These are phyloP conservation scores for Anguilla marmorata DNA, from an alignment of 2,797 vertebrate species.

Conservation along the genomic window DNA sequence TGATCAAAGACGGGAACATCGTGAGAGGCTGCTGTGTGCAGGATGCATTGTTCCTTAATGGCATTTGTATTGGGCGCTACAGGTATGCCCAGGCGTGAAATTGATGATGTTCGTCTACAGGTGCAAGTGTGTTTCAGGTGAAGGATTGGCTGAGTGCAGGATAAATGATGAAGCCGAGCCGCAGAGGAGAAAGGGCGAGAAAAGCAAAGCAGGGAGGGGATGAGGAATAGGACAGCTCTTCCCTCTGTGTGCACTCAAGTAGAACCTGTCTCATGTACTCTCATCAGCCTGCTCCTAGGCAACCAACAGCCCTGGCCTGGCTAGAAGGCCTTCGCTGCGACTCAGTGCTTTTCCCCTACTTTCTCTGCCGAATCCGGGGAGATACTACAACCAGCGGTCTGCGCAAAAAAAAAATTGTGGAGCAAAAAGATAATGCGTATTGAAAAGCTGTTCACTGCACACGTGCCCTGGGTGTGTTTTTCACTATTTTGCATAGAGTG, in stretches of 20 bases:
- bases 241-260: conserved; percentile 18
- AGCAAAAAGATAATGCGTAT: not conserved
- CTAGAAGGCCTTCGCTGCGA: conserved; percentile 26
- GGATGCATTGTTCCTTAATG: conserved; percentile 9
- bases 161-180: conserved; percentile 6
- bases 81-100: conserved; percentile 14
- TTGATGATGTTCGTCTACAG: conserved; percentile 19
- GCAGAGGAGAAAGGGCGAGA: not conserved
- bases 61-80: conserved; percentile 2
- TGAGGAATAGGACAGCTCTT: conserved; percentile 2
- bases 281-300: conserved; percentile 34
- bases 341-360: not conserved
- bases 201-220: not conserved
- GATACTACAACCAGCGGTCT: not conserved
- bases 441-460: not conserved
- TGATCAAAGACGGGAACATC: not conserved
- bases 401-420: not conserved
- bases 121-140: conserved; percentile 23
- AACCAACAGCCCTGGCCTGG: conserved; percentile 33
- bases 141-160: conserved; percentile 2
- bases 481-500: not conserved
- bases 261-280: conserved; percentile 34
- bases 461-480: not conserved
- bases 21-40: not conserved
- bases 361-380: not conserved